Evolutionary conservation across 1,140 invertebrate species (phyloP).

Genomic region (Parasteatoda tepidariorum): DNA sequence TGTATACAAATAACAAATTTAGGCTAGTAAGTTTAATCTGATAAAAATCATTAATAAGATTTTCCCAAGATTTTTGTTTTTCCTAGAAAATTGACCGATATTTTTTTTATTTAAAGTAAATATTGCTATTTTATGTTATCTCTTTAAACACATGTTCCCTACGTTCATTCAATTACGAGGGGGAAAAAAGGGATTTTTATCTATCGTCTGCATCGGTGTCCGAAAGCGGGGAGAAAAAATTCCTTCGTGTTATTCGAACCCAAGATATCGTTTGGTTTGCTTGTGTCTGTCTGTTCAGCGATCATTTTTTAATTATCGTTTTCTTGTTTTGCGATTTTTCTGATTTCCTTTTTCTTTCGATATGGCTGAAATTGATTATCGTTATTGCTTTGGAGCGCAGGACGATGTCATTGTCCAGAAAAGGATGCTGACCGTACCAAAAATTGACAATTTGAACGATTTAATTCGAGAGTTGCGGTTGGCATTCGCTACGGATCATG

Average conservation of each 20-base stretch:
- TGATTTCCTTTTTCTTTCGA: background rate
- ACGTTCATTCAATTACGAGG: background rate
- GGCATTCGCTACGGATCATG: slow-evolving; percentile 80
- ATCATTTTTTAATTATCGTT: background rate
- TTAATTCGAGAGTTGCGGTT: slow-evolving; percentile 79
- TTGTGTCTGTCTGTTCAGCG: background rate
- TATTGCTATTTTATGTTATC: background rate
- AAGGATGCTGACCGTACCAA: slow-evolving; percentile 41
- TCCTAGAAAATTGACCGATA: background rate
- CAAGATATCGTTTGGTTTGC: background rate
- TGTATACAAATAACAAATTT: background rate
- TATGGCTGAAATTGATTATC: slow-evolving; percentile 52
- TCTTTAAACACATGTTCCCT: background rate
- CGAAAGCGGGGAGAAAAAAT: background rate
- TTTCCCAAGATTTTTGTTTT: background rate
- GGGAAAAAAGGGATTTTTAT: background rate
- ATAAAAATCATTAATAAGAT: background rate
- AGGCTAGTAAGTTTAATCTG: background rate
- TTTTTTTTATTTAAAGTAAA: background rate
- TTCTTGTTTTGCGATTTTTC: background rate
- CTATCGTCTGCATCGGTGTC: no score
- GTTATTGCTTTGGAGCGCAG: slow-evolving; percentile 38
- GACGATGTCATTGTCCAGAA: slow-evolving; percentile 34
- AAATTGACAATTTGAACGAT: slow-evolving; percentile 75
- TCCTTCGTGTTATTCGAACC: background rate